Percentiles rank a stretch among this genome's conserved stretches.
phyloP scores from a whole-genome alignment of 2,797 vertebrate species.

The Paratrypauchen microcephalus region DNA sequence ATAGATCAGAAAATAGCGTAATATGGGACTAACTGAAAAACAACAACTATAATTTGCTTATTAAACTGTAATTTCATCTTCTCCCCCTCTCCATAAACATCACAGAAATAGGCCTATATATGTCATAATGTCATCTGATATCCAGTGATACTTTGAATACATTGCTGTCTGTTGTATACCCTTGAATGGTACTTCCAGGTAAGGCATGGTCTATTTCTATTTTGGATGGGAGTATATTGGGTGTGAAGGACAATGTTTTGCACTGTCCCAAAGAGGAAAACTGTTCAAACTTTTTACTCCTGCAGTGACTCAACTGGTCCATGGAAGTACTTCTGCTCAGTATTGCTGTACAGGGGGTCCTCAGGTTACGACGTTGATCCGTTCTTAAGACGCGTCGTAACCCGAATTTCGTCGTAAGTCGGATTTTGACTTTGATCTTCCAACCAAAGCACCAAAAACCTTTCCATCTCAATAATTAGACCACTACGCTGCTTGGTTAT shows the following conservation, averaged over 20 bases:
- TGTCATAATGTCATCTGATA: neutral
- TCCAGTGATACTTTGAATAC: neutral
- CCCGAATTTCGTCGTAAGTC: no score
- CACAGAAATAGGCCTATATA: neutral
- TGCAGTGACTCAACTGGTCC: neutral
- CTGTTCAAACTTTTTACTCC: neutral
- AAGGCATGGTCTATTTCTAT: slow-evolving; percentile 8
- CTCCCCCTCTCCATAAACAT: neutral
- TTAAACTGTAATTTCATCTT: neutral
- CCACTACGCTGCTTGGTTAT: no score
- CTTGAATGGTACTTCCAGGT: slow-evolving; percentile 6
- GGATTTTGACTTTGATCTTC: no score
- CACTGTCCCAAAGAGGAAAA: neutral
- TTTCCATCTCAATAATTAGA: no score
- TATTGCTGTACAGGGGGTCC: no score
- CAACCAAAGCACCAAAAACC: no score
- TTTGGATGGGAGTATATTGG: slow-evolving; percentile 1
- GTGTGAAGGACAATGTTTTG: neutral
- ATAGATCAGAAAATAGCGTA: no score
- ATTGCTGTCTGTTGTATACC: neutral
- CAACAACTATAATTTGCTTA: neutral
- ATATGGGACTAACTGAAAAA: no score
- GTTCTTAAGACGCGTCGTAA: no score
- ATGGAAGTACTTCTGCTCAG: neutral
- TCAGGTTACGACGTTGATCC: no score